Percentiles rank a stretch among this genome's conserved stretches.
Evolutionary conservation across 2,797 vertebrate genomes (phyloP).

Genomic region (Spinus pinus): DNA sequence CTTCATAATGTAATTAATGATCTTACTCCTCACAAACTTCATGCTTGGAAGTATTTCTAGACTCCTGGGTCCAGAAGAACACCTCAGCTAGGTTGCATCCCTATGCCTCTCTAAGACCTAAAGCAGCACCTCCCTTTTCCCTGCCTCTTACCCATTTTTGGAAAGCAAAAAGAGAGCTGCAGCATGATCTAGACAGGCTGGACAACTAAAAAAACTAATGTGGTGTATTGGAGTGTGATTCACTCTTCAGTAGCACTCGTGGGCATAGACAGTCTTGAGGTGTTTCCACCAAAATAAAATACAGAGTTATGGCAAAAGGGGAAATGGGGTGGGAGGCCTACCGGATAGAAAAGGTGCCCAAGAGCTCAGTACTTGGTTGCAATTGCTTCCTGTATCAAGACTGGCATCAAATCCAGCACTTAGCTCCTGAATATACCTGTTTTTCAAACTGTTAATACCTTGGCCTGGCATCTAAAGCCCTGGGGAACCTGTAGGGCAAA

Average conservation of each 20-base stretch:
- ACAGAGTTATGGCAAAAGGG: neutral
- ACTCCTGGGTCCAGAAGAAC: neutral
- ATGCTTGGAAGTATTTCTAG: neutral
- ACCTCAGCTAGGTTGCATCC: neutral
- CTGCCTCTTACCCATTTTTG: neutral
- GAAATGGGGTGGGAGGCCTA: neutral
- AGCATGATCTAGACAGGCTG: neutral
- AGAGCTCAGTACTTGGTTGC: neutral
- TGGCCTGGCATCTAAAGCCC: neutral
- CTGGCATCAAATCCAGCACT: neutral
- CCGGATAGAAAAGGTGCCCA: neutral
- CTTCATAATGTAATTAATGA: neutral
- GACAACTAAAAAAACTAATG: neutral
- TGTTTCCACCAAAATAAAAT: neutral
- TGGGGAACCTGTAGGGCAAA: neutral
- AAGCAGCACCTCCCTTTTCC: neutral
- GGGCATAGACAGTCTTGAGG: neutral
- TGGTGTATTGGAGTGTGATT: neutral
- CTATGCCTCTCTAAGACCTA: neutral
- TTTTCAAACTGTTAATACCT: constrained; percentile 17
- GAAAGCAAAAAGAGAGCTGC: neutral
- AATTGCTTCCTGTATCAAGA: neutral
- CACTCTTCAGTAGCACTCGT: neutral
- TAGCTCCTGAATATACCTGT: neutral
- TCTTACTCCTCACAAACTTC: neutral